A percentile compares a stretch with the other conserved stretches of the same genome.
These are phyloP conservation scores for Syngnathoides biaculeatus DNA, from an alignment of 2,113 vertebrate genomes.

Conservation along the genomic window DNA sequence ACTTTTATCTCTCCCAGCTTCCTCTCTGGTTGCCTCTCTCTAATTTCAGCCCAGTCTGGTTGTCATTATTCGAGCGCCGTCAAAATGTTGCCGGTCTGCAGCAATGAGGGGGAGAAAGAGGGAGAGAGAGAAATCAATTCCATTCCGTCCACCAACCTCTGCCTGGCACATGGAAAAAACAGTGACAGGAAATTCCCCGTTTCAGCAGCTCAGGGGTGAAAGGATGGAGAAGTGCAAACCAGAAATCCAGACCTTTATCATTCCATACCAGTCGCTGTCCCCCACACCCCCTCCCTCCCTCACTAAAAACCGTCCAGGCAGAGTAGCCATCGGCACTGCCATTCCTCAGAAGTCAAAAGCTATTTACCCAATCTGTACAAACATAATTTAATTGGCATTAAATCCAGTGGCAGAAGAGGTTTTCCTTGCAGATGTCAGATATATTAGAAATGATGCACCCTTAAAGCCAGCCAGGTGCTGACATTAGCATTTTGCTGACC, in stretches of 20 bases:
- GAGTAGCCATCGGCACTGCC: conserved; percentile 38
- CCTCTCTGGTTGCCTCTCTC: conserved; percentile 60
- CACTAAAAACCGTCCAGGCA: conserved; percentile 46
- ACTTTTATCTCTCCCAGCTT: conserved; percentile 67
- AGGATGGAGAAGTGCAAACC: conserved; percentile 73
- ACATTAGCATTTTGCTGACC: conserved; percentile 54
- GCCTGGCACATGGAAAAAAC: conserved; percentile 76
- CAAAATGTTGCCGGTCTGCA: conserved; percentile 71
- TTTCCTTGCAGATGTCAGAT: conserved; percentile 29
- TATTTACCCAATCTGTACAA: conserved; percentile 52
- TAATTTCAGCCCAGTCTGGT: conserved; percentile 74
- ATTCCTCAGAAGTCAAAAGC: conserved; percentile 43
- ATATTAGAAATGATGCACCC: conserved; percentile 46
- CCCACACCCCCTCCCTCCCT: conserved; percentile 41
- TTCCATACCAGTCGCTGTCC: conserved; percentile 50
- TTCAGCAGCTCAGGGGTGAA: conserved; percentile 75
- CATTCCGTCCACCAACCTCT: conserved; percentile 67
- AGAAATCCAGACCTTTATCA: conserved; percentile 71
- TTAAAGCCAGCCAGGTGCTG: conserved; percentile 49
- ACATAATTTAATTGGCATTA: conserved; percentile 48
- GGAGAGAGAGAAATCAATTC: conserved; percentile 43
- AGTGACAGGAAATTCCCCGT: conserved; percentile 78
- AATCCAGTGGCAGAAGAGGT: conserved; percentile 35
- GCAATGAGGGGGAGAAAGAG: conserved; percentile 44
- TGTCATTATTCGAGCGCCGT: conserved; percentile 69